phyloP scores from a whole-genome alignment of 64 coral and sea anemone species.

The Montipora efflorescens region DNA sequence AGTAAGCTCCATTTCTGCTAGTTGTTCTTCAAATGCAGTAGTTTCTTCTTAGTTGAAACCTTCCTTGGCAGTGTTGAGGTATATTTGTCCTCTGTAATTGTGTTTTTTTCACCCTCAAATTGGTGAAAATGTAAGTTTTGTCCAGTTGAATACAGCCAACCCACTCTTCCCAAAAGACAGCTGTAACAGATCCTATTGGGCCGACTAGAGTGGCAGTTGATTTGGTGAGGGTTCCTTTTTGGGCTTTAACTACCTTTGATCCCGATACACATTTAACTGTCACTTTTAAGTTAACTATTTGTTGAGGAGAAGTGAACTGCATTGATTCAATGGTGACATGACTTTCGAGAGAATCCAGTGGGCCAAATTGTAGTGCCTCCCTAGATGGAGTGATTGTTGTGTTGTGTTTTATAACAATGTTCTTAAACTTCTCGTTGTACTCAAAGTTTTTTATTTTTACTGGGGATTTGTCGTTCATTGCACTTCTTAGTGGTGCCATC shows the following conservation, averaged over 20 bases:
- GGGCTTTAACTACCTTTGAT: not conserved
- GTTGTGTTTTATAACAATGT: slow-evolving; percentile 41
- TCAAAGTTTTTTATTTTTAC: slow-evolving; percentile 38
- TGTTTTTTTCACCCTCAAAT: slow-evolving; percentile 46
- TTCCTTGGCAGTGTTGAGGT: slow-evolving; percentile 45
- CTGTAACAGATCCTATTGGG: not conserved
- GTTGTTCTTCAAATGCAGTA: slow-evolving; percentile 16
- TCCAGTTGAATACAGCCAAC: not conserved
- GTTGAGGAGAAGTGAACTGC: slow-evolving; percentile 9
- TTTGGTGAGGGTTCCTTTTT: not conserved
- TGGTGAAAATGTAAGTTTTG: slow-evolving; percentile 56
- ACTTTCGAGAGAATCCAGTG: not conserved
- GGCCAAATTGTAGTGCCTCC: not conserved
- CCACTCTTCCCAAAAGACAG: not conserved
- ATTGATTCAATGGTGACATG: too few relatives aligned
- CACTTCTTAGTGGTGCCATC: slow-evolving; percentile 8
- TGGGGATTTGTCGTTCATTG: slow-evolving; percentile 50
- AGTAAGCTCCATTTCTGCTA: slow-evolving; percentile 29
- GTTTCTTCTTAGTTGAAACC: slow-evolving; percentile 43
- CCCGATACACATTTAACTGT: too few relatives aligned
- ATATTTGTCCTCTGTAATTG: slow-evolving; percentile 25
- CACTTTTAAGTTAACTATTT: not conserved
- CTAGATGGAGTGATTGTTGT: not conserved
- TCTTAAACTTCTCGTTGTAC: slow-evolving; percentile 48
- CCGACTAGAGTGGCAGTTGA: slow-evolving; percentile 1